Base-by-base conservation (phyloP, 2,888 invertebrate species). In the Schizotus pectinicornis region DNA sequence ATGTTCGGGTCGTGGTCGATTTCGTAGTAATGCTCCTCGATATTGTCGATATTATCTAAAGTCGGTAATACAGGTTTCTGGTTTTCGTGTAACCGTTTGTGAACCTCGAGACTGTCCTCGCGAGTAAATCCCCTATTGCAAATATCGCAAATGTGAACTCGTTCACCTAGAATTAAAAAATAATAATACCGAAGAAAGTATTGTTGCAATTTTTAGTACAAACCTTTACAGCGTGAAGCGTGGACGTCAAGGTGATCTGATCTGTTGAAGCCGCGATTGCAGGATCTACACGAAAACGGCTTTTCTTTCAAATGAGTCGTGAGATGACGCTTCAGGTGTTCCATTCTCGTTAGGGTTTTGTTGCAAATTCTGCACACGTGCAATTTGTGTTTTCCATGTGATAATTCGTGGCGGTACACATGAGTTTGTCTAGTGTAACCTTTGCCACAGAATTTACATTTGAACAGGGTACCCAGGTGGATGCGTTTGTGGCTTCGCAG, bases 61-160 rank as follows among this genome's bases (percentile, higher is more conserved):
- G 79, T 78, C 3, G 77, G 78, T 47, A 79, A 62, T 35, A 72
- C 67, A 30, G 77, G 76, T 38, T 67, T 64, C 36, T 72, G 71
- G 55, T 75, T 75, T 34, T 77, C 76, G 62, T 80, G 80, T 43
- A 77, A 61, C 56, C 71, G 69, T 62, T 74, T 76, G 65, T 81
- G 80, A 8, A 75, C 74, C 52, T 77, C 77, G 3, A 81, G 67
- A 61, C 78, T 79, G 62, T 80, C 80, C 45, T 74, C 77, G 5
- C 80, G 70, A 48, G 75, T 76, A 60, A 80, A 81, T 2, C 78
- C 77, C 67, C 80, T 80, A 60, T 79, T 78, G 63, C 82, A 82
- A 45, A 82, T 75, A 63, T 81, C 78, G 65, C 82, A 81, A 38
- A 79, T 75, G 62, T 79, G 77, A 2, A 80, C 77, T 56, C 75